These are phyloP conservation scores for Perca schrenkii DNA, from an alignment of 2,113 vertebrate species.

Conservation along the genomic window DNA sequence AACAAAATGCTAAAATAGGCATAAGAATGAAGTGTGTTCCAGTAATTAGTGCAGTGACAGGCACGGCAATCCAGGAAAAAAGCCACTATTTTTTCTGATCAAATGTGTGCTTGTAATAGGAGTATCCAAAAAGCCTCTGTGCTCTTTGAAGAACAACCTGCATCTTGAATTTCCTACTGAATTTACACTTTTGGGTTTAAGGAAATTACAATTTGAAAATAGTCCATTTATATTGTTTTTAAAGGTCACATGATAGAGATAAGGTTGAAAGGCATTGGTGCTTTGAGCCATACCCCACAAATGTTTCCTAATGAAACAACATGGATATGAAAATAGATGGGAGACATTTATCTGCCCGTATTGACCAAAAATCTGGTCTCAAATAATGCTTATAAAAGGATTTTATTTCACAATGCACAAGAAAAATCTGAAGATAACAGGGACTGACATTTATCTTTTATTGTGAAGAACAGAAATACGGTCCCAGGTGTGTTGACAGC, in stretches of 20 bases:
- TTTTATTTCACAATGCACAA: neutral
- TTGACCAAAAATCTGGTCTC: neutral
- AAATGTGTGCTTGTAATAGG: conserved; percentile 7
- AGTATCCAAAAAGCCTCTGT: neutral
- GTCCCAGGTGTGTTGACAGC: too few species aligned
- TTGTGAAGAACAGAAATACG: too few species aligned
- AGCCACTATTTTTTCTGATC: neutral
- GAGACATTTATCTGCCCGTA: neutral
- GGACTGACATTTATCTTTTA: neutral
- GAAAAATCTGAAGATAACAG: neutral
- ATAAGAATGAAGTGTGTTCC: neutral
- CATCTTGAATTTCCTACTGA: neutral
- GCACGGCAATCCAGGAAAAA: conserved; percentile 2
- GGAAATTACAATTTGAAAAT: neutral
- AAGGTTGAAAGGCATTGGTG: neutral
- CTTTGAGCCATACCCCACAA: neutral
- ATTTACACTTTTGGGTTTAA: neutral
- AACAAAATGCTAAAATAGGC: neutral
- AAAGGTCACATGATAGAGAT: neutral
- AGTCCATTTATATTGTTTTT: neutral
- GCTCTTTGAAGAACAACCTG: neutral
- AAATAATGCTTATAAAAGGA: neutral
- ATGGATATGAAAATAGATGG: neutral
- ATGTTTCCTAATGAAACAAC: neutral
- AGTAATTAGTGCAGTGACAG: conserved; percentile 18